phyloP scores from a whole-genome alignment of 2,888 invertebrate species.

The Synanthedon vespiformis region DNA sequence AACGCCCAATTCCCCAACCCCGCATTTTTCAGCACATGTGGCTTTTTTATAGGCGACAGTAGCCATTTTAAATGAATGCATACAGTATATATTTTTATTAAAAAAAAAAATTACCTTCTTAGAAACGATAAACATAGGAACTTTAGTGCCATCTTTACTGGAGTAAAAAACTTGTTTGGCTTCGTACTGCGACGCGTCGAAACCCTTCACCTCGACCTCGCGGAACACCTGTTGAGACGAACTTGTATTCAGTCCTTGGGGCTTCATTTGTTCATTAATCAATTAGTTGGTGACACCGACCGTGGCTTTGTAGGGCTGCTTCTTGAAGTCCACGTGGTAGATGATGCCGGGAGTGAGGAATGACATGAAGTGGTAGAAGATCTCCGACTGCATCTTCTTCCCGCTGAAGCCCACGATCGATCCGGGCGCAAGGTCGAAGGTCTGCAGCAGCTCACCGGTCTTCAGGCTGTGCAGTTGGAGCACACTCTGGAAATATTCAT shows the following conservation, averaged over 20 bases:
- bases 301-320: slow-evolving; percentile 72
- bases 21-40: no score
- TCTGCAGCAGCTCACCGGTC: slow-evolving; percentile 77
- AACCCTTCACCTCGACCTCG: slow-evolving; percentile 87
- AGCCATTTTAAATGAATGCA: no score
- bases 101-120: slow-evolving; percentile 71
- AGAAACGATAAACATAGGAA: slow-evolving; percentile 95
- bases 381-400: slow-evolving; percentile 85
- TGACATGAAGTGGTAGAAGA: slow-evolving; percentile 95
- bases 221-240: slow-evolving; percentile 74
- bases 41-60: no score
- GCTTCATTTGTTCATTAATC: no score
- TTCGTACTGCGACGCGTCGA: slow-evolving; percentile 82
- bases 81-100: no score
- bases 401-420: slow-evolving; percentile 88
- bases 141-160: slow-evolving; percentile 92
- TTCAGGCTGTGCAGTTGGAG: slow-evolving; percentile 83
- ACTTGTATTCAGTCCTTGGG: no score
- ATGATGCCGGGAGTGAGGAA: slow-evolving; percentile 91
- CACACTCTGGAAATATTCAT: slow-evolving; percentile 72
- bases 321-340: slow-evolving; percentile 85
- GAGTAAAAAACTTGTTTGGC: slow-evolving; percentile 92
- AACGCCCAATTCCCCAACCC: no score
- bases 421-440: slow-evolving; percentile 88
- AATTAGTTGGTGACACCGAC: slow-evolving; percentile 32